These are phyloP conservation scores for Triplophysa tibetana DNA, from an alignment of 2,113 vertebrate genomes.

Conservation along the genomic window DNA sequence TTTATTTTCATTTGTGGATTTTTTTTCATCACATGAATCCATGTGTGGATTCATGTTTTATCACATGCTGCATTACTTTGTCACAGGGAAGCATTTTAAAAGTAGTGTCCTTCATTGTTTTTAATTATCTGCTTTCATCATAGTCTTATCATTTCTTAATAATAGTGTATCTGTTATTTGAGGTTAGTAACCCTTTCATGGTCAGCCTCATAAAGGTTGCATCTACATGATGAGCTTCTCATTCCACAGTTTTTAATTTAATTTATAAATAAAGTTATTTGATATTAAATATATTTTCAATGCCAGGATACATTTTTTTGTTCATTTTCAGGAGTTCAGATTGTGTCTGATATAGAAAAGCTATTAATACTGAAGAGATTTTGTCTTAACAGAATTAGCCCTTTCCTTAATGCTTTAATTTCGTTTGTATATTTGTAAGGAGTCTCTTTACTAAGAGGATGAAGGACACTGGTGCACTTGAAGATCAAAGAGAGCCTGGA, in stretches of 20 bases:
- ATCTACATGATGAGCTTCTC: too few relatives aligned
- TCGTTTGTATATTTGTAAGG: slow-evolving; percentile 67
- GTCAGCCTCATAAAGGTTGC: too few relatives aligned
- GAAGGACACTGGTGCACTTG: slow-evolving; percentile 76
- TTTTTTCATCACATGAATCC: neutral
- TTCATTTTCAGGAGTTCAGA: neutral
- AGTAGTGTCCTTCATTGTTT: too few relatives aligned
- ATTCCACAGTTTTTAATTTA: too few relatives aligned
- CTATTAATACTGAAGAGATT: neutral
- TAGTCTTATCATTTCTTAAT: too few relatives aligned
- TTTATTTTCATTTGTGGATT: neutral
- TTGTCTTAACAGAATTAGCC: neutral
- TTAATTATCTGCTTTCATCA: too few relatives aligned
- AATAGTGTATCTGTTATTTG: too few relatives aligned
- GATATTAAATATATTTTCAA: neutral
- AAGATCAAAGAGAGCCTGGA: slow-evolving; percentile 76
- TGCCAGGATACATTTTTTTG: neutral
- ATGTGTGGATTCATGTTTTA: too few relatives aligned
- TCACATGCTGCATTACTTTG: neutral
- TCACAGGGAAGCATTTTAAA: too few relatives aligned
- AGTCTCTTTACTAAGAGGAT: slow-evolving; percentile 85
- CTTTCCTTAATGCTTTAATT: neutral
- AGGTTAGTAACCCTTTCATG: too few relatives aligned
- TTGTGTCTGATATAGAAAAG: neutral
- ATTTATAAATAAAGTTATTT: too few relatives aligned